Conservation (phyloP, 1,140 invertebrate species). For the Anastrepha ludens region DNA sequence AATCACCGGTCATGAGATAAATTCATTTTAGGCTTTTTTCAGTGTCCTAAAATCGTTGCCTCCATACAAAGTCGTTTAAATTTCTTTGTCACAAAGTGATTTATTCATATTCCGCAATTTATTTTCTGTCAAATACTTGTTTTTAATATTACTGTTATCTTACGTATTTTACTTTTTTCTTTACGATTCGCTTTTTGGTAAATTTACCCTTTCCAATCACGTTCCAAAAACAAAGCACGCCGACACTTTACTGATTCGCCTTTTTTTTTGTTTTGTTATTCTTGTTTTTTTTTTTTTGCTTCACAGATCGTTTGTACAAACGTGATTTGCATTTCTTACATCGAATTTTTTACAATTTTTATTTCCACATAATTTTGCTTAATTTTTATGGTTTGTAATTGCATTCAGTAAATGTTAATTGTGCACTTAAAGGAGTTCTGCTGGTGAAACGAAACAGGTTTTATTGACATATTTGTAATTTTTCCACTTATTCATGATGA, state of each 20-base stretch:
- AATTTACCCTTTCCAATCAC: not conserved
- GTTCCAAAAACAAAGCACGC: not conserved
- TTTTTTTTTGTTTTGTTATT: no score
- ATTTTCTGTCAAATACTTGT: conserved; percentile 2
- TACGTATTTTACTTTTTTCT: not conserved
- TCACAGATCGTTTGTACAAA: not conserved
- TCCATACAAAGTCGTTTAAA: no score
- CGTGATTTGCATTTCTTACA: conserved; percentile 9
- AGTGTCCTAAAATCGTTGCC: no score
- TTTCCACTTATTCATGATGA: no score
- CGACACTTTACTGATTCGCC: not conserved
- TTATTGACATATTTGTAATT: not conserved
- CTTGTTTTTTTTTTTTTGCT: not conserved
- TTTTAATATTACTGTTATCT: not conserved
- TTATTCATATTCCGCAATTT: not conserved
- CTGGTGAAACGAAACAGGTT: not conserved
- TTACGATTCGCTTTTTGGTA: not conserved
- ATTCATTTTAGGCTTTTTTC: no score
- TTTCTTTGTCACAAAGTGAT: no score
- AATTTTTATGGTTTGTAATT: conserved; percentile 30
- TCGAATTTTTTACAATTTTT: not conserved
- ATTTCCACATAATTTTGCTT: not conserved
- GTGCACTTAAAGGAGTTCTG: not conserved
- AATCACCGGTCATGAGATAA: no score
- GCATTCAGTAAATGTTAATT: conserved; percentile 18